Evolutionary conservation across 2,797 vertebrate genomes (phyloP).

Genomic region (Macrochelys suwanniensis): DNA sequence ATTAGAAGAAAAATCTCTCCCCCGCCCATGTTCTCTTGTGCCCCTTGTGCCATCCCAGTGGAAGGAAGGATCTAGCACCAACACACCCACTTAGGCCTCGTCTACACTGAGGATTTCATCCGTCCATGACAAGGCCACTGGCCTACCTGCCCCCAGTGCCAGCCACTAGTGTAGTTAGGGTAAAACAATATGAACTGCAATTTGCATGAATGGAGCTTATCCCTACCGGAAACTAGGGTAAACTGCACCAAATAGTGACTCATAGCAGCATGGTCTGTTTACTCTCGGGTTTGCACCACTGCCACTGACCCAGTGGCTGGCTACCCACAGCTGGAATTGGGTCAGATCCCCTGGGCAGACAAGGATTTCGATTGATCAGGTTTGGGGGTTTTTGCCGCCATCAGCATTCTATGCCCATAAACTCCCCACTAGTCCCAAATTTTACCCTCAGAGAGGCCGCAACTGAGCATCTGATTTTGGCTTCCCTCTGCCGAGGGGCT

Average conservation of each 20-base stretch:
- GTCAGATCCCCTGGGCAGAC: neutral
- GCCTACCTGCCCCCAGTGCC: neutral
- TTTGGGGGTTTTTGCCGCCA: neutral
- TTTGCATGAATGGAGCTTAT: neutral
- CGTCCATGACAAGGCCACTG: neutral
- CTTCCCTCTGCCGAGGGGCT: neutral
- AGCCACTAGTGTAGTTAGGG: neutral
- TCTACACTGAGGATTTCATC: neutral
- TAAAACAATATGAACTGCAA: neutral
- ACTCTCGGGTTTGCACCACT: neutral
- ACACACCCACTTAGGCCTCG: neutral
- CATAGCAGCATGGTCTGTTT: neutral
- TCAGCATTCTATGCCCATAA: neutral
- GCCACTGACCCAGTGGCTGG: neutral
- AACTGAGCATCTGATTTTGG: neutral
- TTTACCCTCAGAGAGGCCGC: neutral
- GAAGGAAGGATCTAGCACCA: neutral
- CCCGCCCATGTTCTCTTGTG: neutral
- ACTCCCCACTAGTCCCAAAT: neutral
- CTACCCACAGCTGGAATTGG: neutral
- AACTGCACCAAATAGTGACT: neutral
- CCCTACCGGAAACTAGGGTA: neutral
- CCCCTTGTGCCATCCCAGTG: neutral
- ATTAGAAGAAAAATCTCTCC: neutral
- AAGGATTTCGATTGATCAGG: neutral